phyloP scores from a whole-genome alignment of 2,888 invertebrate genomes.

The Ctenicera cuprea region DNA sequence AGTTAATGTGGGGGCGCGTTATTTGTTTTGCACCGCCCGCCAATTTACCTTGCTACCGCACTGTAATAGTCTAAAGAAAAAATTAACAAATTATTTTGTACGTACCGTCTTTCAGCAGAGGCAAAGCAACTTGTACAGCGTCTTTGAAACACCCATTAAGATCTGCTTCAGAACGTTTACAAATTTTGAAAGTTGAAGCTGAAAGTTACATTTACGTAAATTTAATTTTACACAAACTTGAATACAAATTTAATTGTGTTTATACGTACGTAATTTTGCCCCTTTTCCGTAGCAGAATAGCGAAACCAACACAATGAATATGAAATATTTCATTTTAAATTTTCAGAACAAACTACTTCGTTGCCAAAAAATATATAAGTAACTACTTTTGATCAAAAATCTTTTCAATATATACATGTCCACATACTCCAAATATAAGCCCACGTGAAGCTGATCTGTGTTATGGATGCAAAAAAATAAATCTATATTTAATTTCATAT shows the following conservation, averaged over 20 bases:
- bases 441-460: no score
- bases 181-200: constrained; percentile 37
- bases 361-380: background rate
- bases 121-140: constrained; percentile 18
- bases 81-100: no score
- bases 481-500: no score
- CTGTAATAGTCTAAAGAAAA: no score
- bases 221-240: background rate
- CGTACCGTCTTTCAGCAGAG: constrained; percentile 33
- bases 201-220: constrained; percentile 1
- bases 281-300: background rate
- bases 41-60: no score
- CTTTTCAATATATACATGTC: background rate
- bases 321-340: background rate
- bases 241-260: background rate
- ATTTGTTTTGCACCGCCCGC: no score
- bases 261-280: background rate
- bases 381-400: background rate
- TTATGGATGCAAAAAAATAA: no score
- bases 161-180: constrained; percentile 20
- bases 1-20: no score
- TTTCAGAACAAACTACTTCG: background rate
- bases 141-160: constrained; percentile 31
- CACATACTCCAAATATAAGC: no score
- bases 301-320: background rate